A percentile compares a stretch with the other conserved stretches of the same genome.
These are phyloP conservation scores for Litoditis marina DNA, from an alignment of 2,888 invertebrate genomes.

Conservation along the genomic window DNA sequence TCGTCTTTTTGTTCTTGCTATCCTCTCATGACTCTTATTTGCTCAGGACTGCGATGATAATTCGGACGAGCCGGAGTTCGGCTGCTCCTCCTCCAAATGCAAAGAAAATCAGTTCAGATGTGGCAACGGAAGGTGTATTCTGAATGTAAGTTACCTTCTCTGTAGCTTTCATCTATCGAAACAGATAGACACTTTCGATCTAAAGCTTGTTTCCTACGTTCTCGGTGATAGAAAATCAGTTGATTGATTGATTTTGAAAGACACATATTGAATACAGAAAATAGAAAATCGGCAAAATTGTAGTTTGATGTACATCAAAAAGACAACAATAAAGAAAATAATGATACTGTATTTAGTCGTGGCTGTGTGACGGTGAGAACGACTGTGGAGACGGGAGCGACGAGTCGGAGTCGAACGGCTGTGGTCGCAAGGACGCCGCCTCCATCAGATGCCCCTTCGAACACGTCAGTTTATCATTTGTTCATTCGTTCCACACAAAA, in stretches of 20 bases:
- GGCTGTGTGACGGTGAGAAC: slow-evolving; percentile 60
- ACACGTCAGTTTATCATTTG: too few species aligned
- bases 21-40: too few species aligned
- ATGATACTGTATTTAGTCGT: slow-evolving; percentile 39
- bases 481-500: too few species aligned
- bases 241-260: too few species aligned
- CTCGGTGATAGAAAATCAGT: too few species aligned
- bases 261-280: too few species aligned
- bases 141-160: slow-evolving; percentile 51
- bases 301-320: too few species aligned
- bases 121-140: slow-evolving; percentile 62
- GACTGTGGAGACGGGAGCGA: slow-evolving; percentile 61
- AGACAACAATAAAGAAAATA: not conserved
- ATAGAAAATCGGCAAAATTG: too few species aligned
- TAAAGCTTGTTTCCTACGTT: too few species aligned
- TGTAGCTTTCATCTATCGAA: too few species aligned
- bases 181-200: too few species aligned
- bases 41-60: slow-evolving; percentile 84
- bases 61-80: slow-evolving; percentile 74
- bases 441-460: slow-evolving; percentile 54
- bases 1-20: too few species aligned
- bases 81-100: slow-evolving; percentile 45
- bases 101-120: slow-evolving; percentile 58
- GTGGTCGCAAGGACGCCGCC: slow-evolving; percentile 29
- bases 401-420: slow-evolving; percentile 50